A percentile compares a stretch with the other conserved stretches of the same genome.
These are phyloP conservation scores for Falco novaeseelandiae DNA, from an alignment of 2,797 vertebrate species.

Conservation along the genomic window DNA sequence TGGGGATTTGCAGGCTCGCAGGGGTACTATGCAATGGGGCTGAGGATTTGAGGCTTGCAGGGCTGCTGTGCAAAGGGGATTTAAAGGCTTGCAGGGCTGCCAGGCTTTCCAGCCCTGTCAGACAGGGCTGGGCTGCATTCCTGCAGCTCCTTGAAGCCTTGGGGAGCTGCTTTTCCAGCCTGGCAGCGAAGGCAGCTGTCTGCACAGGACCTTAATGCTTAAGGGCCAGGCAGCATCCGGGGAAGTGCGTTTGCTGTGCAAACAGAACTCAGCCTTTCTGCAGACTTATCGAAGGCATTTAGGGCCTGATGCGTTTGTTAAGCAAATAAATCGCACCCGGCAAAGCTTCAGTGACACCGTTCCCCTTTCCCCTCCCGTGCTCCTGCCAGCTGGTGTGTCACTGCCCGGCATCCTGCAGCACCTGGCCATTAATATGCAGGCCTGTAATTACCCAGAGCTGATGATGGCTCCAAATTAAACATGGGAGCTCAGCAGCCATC, in stretches of 20 bases:
- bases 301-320: neutral
- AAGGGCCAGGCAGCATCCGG: neutral
- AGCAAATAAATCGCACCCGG: slow-evolving; percentile 17
- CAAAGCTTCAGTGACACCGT: neutral
- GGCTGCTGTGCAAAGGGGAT: neutral
- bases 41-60: neutral
- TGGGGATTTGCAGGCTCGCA: no score
- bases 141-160: neutral
- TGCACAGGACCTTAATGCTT: neutral
- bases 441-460: neutral
- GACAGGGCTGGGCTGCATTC: neutral
- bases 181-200: neutral
- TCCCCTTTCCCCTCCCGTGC: neutral
- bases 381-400: neutral
- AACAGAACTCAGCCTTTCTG: neutral
- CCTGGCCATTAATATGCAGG: neutral
- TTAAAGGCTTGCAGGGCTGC: neutral
- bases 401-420: neutral
- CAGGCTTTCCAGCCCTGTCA: neutral
- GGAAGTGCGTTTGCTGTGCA: neutral
- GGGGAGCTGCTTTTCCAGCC: neutral
- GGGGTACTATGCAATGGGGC: rapidly evolving
- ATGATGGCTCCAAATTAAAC: neutral
- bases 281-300: neutral
- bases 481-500: neutral